Conservation (phyloP, 2,888 invertebrate species). For the Drosophila buzzatii region DNA sequence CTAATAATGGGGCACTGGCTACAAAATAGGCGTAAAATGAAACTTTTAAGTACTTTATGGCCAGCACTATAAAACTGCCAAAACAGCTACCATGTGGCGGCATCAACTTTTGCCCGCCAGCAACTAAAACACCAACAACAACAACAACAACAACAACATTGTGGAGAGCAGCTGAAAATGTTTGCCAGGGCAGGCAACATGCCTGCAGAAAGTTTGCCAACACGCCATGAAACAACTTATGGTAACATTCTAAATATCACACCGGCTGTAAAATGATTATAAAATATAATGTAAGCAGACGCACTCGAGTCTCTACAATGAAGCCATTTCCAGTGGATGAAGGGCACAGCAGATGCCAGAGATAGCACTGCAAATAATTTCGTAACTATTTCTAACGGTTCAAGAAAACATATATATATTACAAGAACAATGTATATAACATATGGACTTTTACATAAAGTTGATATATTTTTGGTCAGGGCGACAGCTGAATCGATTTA, state of each 20-base stretch:
- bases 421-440: too few relatives aligned
- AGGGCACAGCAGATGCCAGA: constrained; percentile 13
- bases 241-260: constrained; percentile 73
- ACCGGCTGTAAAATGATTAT: constrained; percentile 81
- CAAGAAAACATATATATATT: too few relatives aligned
- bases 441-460: too few relatives aligned
- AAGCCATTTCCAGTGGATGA: constrained; percentile 19
- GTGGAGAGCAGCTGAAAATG: constrained; percentile 41
- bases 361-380: constrained; percentile 4
- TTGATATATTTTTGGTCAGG: too few relatives aligned
- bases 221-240: constrained; percentile 69
- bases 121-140: constrained; percentile 60
- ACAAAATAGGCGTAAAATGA: constrained; percentile 82
- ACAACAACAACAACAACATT: constrained; percentile 18
- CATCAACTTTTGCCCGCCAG: constrained; percentile 59
- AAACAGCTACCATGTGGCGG: constrained; percentile 77
- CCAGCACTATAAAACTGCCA: constrained; percentile 77
- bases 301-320: constrained; percentile 22
- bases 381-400: neutral
- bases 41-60: constrained; percentile 83
- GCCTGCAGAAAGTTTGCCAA: constrained; percentile 55
- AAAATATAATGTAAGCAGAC: constrained; percentile 70
- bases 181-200: constrained; percentile 39
- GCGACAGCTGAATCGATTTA: too few relatives aligned
- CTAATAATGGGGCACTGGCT: constrained; percentile 72